Conservation (phyloP, 2,797 vertebrate genomes). For the Thunnus albacares region DNA sequence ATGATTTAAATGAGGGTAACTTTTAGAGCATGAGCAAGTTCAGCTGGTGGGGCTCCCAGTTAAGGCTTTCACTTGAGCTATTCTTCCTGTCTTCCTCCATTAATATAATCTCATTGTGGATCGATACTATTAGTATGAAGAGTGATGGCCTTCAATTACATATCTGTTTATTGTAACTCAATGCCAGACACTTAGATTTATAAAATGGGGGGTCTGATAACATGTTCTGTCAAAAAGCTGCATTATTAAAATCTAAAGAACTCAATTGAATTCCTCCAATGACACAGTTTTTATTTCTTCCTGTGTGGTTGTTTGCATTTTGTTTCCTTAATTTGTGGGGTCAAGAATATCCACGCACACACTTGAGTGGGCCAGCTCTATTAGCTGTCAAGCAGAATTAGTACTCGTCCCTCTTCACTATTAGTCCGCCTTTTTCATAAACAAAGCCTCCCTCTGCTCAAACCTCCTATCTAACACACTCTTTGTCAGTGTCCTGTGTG, state of each 20-base stretch:
- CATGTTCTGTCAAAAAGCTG: background rate
- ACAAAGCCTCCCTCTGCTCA: conserved; percentile 43
- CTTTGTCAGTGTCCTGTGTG: conserved; percentile 52
- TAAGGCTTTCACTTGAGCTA: background rate
- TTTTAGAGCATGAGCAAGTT: background rate
- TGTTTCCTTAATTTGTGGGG: conserved; percentile 2
- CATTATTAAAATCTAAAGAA: background rate
- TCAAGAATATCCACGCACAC: conserved; percentile 5
- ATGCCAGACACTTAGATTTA: background rate
- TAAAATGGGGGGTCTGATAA: background rate
- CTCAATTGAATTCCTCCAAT: background rate
- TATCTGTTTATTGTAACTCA: background rate
- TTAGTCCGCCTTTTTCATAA: conserved; percentile 6
- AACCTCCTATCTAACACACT: conserved; percentile 17
- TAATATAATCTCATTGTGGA: conserved; percentile 24
- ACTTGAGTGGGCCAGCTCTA: conserved; percentile 20
- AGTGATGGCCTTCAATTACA: conserved; percentile 3
- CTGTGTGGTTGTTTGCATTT: background rate
- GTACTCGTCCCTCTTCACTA: background rate
- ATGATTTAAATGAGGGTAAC: background rate
- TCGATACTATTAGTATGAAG: conserved; percentile 21
- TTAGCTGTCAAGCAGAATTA: conserved; percentile 43
- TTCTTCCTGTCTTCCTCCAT: background rate
- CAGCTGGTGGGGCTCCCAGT: background rate
- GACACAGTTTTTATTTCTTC: background rate